phyloP scores from a whole-genome alignment of 2,797 vertebrate species.

The Scleropages formosus region DNA sequence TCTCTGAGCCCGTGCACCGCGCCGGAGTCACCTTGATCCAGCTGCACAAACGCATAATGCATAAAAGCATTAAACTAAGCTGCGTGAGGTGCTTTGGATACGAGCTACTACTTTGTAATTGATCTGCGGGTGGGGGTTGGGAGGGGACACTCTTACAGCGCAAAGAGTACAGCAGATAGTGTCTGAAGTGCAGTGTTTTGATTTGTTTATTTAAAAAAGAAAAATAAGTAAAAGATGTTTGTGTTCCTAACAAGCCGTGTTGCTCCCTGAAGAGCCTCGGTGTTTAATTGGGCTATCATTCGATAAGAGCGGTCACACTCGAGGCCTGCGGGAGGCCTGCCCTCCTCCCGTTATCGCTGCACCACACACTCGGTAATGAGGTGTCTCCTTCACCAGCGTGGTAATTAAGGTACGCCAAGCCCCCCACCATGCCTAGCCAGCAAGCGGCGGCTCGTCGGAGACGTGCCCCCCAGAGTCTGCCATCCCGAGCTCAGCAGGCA shows the following conservation, averaged over 20 bases:
- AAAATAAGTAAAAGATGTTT: not conserved
- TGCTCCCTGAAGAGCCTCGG: not conserved
- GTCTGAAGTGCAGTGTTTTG: not conserved
- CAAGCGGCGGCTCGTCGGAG: not conserved
- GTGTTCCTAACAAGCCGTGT: constrained; percentile 21
- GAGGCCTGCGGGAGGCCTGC: constrained; percentile 32
- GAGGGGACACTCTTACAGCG: no score
- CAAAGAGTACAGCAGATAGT: no score
- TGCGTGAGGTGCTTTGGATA: no score
- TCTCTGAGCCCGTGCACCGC: not conserved
- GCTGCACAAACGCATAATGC: no score
- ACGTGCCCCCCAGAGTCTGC: not conserved
- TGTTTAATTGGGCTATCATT: constrained; percentile 52
- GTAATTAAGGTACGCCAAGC: constrained; percentile 29
- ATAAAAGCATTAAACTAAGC: no score
- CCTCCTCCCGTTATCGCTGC: constrained; percentile 49
- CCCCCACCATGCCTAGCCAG: not conserved
- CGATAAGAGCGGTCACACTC: no score
- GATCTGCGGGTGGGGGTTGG: no score
- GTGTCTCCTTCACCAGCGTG: constrained; percentile 45
- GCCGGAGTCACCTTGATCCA: not conserved
- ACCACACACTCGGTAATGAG: constrained; percentile 62
- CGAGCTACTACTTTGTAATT: no score
- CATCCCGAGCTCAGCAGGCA: not conserved
- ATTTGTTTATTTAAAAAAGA: not conserved